A percentile compares a stretch with the other conserved stretches of the same genome.
These are phyloP conservation scores for Micrasema longulum DNA, from an alignment of 1,140 invertebrate genomes.

Conservation along the genomic window DNA sequence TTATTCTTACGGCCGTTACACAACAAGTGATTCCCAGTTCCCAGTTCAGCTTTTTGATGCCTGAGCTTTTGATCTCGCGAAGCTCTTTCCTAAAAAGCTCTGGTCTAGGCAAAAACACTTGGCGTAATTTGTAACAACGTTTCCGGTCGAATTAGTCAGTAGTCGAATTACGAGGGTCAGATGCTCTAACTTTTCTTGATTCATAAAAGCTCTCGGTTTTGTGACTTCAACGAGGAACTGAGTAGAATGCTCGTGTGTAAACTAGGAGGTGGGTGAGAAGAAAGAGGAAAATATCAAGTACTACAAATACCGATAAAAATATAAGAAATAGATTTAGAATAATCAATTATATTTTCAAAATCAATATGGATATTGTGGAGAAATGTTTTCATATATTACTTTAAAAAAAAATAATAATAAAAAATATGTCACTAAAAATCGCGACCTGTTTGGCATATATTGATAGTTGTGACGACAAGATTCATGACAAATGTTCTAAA, in stretches of 20 bases:
- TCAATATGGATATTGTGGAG: too few species aligned
- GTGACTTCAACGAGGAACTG: slow-evolving; percentile 13
- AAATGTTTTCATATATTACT: too few species aligned
- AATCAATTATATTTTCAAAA: too few species aligned
- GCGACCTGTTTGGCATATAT: too few species aligned
- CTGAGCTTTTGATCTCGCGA: slow-evolving; percentile 41
- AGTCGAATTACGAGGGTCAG: slow-evolving; percentile 44
- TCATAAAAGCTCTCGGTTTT: slow-evolving; percentile 36
- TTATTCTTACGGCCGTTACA: slow-evolving; percentile 35
- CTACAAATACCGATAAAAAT: too few species aligned
- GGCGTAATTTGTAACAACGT: slow-evolving; percentile 53
- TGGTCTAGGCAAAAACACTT: slow-evolving; percentile 42
- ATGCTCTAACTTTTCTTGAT: slow-evolving; percentile 18
- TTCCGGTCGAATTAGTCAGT: slow-evolving; percentile 54
- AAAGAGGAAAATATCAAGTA: too few species aligned
- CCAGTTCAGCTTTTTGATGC: slow-evolving; percentile 43
- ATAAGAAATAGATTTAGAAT: too few species aligned
- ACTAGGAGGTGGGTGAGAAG: slow-evolving; percentile 2
- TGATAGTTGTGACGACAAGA: too few species aligned
- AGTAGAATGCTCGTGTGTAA: slow-evolving; percentile 4
- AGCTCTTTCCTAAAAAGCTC: slow-evolving; percentile 27
- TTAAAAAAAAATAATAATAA: too few species aligned
- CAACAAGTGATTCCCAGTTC: slow-evolving; percentile 42
- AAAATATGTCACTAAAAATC: too few species aligned
- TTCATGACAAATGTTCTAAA: too few species aligned